These are phyloP conservation scores for Thecocarcelia acutangulata DNA, from an alignment of 2,888 invertebrate species.

Conservation along the genomic window DNA sequence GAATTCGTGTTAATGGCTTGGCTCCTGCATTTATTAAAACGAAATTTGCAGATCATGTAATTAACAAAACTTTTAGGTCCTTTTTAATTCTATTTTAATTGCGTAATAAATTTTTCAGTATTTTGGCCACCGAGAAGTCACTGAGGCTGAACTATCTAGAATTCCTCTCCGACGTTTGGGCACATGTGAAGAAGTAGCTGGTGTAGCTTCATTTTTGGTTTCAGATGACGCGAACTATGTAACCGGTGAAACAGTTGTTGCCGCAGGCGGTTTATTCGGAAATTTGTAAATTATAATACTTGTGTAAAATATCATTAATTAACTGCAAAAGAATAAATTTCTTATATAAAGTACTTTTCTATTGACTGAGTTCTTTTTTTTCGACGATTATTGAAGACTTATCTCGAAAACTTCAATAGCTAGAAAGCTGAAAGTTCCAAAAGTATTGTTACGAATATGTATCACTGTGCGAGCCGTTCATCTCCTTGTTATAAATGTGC, in stretches of 20 bases:
- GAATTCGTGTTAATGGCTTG: conserved; percentile 95
- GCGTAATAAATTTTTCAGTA: too few species aligned
- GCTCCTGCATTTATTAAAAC: conserved; percentile 96
- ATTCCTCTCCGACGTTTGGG: conserved; percentile 88
- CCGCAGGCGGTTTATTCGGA: conserved; percentile 89
- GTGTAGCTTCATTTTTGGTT: conserved; percentile 90
- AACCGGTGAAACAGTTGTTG: conserved; percentile 92
- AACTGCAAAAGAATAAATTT: too few species aligned
- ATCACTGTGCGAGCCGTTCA: too few species aligned
- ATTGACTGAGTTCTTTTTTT: too few species aligned
- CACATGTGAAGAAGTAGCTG: conserved; percentile 88
- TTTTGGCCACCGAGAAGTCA: conserved; percentile 83
- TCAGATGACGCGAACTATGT: conserved; percentile 93
- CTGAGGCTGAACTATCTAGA: conserved; percentile 83
- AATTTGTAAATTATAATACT: too few species aligned
- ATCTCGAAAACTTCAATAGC: too few species aligned
- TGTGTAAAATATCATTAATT: too few species aligned
- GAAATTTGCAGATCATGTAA: conserved; percentile 90
- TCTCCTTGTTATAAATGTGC: too few species aligned
- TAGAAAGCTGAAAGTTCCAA: too few species aligned
- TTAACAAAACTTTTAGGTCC: not conserved
- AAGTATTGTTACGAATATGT: too few species aligned
- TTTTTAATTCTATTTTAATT: not conserved
- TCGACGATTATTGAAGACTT: too few species aligned
- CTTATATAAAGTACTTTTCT: too few species aligned